Conservation (phyloP, 2,888 invertebrate genomes). For the Barypeithes pellucidus region DNA sequence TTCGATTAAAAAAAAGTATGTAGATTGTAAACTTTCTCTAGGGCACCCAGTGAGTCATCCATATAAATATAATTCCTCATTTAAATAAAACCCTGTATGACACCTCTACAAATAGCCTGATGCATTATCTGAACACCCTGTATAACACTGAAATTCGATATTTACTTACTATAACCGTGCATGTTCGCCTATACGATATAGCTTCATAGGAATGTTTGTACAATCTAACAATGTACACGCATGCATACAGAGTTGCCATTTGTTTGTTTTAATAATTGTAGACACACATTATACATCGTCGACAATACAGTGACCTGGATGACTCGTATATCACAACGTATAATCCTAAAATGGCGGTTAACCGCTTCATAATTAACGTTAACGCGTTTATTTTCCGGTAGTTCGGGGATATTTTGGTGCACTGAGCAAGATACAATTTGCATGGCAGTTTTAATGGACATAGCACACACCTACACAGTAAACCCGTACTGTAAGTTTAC, state of each 20-base stretch:
- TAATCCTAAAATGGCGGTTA: slow-evolving; percentile 54
- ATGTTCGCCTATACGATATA: neutral
- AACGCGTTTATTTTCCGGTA: slow-evolving; percentile 62
- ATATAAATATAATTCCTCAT: too few species aligned
- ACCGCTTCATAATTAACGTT: slow-evolving; percentile 62
- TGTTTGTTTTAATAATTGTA: slow-evolving; percentile 37
- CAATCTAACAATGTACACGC: slow-evolving; percentile 14
- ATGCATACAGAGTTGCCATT: slow-evolving; percentile 6
- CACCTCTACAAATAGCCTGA: too few species aligned
- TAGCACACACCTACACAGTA: too few species aligned
- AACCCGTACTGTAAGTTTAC: too few species aligned
- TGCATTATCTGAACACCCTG: too few species aligned
- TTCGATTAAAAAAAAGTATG: too few species aligned
- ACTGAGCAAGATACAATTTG: neutral
- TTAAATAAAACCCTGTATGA: too few species aligned
- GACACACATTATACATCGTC: neutral
- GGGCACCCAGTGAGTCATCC: too few species aligned
- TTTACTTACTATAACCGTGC: too few species aligned
- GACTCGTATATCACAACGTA: slow-evolving; percentile 29
- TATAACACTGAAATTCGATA: too few species aligned
- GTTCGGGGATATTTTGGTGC: slow-evolving; percentile 35
- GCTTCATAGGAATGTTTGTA: slow-evolving; percentile 1
- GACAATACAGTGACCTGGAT: slow-evolving; percentile 1
- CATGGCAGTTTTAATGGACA: too few species aligned
- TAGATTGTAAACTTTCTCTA: too few species aligned